Percentiles rank a stretch among this genome's conserved stretches.
These are phyloP conservation scores for Uropsilus gracilis DNA, from an alignment of 2,113 vertebrate species.

Conservation along the genomic window DNA sequence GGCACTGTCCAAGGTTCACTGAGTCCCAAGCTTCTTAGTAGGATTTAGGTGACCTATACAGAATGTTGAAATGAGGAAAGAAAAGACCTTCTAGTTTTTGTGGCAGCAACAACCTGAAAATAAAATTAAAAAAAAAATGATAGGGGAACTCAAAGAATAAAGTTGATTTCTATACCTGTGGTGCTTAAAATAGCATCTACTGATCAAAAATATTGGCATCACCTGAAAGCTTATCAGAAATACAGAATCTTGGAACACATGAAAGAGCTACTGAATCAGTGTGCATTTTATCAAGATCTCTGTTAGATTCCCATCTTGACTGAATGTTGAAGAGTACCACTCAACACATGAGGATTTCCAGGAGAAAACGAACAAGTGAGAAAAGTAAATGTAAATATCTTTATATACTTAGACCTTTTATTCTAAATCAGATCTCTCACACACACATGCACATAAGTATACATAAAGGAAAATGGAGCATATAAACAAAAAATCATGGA, in stretches of 20 bases:
- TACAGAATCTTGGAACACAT: background rate
- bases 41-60: background rate
- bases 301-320: background rate
- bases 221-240: background rate
- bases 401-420: background rate
- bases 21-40: background rate
- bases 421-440: background rate
- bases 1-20: background rate
- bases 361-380: background rate
- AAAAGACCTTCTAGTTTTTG: background rate
- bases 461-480: background rate
- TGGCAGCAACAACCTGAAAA: background rate
- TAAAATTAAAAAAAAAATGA: background rate
- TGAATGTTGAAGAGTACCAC: background rate
- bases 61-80: background rate
- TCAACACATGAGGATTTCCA: background rate
- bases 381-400: background rate
- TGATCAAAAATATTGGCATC: background rate
- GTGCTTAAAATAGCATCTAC: background rate
- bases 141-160: background rate
- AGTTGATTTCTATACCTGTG: accelerated
- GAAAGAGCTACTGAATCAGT: background rate
- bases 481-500: background rate
- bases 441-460: background rate
- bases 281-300: background rate